These are phyloP conservation scores for Gymnoscelis rufifasciata DNA, from an alignment of 2,888 invertebrate genomes.

Conservation along the genomic window DNA sequence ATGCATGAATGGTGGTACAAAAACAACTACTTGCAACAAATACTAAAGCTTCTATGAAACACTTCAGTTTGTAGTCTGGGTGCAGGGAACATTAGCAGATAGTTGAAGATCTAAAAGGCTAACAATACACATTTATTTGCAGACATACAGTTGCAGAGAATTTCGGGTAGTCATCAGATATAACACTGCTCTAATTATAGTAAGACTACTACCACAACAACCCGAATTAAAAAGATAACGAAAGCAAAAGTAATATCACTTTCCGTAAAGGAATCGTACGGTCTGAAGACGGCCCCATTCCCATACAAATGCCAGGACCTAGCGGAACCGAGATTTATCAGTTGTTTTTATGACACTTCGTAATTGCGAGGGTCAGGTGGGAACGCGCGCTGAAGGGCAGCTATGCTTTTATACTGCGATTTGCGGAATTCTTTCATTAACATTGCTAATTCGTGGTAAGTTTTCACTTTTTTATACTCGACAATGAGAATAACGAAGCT, in stretches of 20 bases:
- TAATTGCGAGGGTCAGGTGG: constrained; percentile 31
- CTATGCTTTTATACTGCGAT: too few species aligned
- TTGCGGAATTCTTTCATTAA: too few species aligned
- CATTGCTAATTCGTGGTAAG: too few species aligned
- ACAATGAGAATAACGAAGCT: too few species aligned
- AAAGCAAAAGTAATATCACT: constrained; percentile 55
- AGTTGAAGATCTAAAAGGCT: too few species aligned
- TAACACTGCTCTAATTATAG: neutral
- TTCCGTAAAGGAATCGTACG: constrained; percentile 41
- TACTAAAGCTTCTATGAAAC: neutral
- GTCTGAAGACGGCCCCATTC: constrained; percentile 40
- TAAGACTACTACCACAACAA: constrained; percentile 15
- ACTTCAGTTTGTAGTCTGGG: too few species aligned
- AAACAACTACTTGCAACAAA: neutral
- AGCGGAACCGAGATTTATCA: constrained; percentile 56
- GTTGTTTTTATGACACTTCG: constrained; percentile 45
- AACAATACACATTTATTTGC: too few species aligned
- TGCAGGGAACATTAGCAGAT: too few species aligned
- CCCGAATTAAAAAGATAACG: constrained; percentile 26
- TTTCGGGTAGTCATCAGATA: neutral
- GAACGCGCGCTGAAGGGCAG: constrained; percentile 11
- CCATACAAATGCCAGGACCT: constrained; percentile 45
- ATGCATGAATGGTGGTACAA: neutral
- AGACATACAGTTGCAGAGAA: neutral
- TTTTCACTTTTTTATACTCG: too few species aligned